These are phyloP conservation scores for Drosophila nannoptera DNA, from an alignment of 1,140 invertebrate genomes.

Conservation along the genomic window DNA sequence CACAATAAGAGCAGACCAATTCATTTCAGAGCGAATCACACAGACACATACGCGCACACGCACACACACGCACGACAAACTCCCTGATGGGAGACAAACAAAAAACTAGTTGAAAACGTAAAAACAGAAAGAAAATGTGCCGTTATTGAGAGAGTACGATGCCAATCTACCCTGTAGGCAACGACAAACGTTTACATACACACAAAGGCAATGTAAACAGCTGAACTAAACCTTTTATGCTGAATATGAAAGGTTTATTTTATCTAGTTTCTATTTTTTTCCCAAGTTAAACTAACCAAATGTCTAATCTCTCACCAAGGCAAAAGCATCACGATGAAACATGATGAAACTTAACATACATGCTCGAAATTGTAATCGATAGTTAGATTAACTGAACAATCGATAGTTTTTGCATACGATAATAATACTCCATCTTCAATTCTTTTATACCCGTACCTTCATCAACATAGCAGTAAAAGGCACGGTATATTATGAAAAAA, in stretches of 20 bases:
- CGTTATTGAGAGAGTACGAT: neutral
- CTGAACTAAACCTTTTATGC: too few species aligned
- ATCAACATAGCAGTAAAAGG: conserved; percentile 30
- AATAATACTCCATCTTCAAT: too few species aligned
- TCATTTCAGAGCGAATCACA: conserved; percentile 52
- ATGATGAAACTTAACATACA: too few species aligned
- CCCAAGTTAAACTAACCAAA: too few species aligned
- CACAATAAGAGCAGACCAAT: conserved; percentile 55
- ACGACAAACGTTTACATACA: neutral
- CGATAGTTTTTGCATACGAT: too few species aligned
- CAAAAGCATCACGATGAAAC: too few species aligned
- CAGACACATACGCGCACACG: conserved; percentile 1
- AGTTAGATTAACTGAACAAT: too few species aligned
- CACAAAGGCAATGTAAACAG: neutral
- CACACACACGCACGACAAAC: conserved; percentile 31
- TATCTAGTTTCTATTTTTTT: too few species aligned
- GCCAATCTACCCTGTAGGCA: neutral
- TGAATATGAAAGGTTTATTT: too few species aligned
- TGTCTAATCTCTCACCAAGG: too few species aligned
- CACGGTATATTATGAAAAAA: conserved; percentile 9
- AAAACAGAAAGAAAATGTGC: conserved; percentile 12
- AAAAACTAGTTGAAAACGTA: conserved; percentile 45
- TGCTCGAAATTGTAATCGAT: too few species aligned
- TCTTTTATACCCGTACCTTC: neutral
- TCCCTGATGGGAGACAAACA: conserved; percentile 47